These are phyloP conservation scores for Strongylocentrotus purpuratus DNA, from an alignment of 35 echinoderm and acorn worm species.

Conservation along the genomic window DNA sequence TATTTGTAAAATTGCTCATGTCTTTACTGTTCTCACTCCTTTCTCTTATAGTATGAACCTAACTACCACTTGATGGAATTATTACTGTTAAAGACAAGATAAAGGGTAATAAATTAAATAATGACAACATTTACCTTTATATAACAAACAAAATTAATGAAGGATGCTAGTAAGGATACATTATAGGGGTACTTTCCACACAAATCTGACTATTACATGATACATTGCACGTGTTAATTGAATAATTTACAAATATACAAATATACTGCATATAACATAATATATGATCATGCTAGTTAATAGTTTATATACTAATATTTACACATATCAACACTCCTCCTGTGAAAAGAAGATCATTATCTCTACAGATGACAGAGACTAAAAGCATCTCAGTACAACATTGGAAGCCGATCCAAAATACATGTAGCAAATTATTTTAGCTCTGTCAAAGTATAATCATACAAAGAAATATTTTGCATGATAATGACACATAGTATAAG, in stretches of 20 bases:
- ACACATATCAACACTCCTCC: neutral
- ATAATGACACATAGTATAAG: neutral
- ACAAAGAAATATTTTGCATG: neutral
- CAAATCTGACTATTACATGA: neutral
- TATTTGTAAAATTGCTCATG: neutral
- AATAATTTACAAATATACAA: conserved; percentile 6
- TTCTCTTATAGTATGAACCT: neutral
- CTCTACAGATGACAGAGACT: neutral
- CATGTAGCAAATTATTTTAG: neutral
- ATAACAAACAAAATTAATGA: neutral
- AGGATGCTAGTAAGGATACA: neutral
- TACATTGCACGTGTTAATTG: neutral
- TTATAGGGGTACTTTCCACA: neutral
- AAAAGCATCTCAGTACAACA: neutral
- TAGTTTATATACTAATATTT: neutral
- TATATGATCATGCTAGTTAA: neutral
- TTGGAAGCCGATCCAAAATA: neutral
- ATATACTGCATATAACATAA: conserved; percentile 1
- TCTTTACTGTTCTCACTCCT: neutral
- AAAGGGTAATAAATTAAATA: neutral
- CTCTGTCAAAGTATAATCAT: neutral
- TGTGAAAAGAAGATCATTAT: neutral
- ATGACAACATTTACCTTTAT: neutral
- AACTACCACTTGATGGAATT: neutral
- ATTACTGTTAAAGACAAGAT: neutral